phyloP scores from a whole-genome alignment of 2,113 vertebrate genomes.

The Paratilapia polleni region DNA sequence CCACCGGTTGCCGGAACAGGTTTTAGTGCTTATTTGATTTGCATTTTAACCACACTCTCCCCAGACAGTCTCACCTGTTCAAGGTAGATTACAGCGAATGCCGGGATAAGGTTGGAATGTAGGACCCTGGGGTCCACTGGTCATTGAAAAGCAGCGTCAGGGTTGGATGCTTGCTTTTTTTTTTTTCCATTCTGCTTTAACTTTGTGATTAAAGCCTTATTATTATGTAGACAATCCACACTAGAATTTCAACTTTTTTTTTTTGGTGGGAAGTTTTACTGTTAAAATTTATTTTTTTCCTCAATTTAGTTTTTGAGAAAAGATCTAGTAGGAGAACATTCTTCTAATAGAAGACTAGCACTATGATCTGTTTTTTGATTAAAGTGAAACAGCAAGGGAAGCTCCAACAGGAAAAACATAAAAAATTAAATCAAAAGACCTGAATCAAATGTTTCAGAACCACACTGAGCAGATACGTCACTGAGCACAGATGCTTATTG shows the following conservation, averaged over 20 bases:
- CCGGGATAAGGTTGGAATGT: conserved; percentile 23
- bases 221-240: conserved; percentile 1
- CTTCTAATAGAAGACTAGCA: background rate
- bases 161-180: background rate
- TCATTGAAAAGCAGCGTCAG: conserved; percentile 7
- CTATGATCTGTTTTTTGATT: conserved; percentile 37
- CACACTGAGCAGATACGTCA: conserved; percentile 30
- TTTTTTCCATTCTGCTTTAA: conserved; percentile 9
- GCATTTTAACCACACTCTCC: conserved; percentile 47
- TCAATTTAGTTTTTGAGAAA: conserved; percentile 13
- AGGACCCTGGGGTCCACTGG: conserved; percentile 36
- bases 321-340: conserved; percentile 24
- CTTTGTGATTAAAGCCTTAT: conserved; percentile 36
- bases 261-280: background rate
- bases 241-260: background rate
- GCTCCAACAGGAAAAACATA: conserved; percentile 15
- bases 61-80: conserved; percentile 60
- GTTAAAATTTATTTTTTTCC: conserved; percentile 3
- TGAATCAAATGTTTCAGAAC: conserved; percentile 43
- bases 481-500: conserved; percentile 30
- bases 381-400: conserved; percentile 24
- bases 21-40: conserved; percentile 68
- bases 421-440: conserved; percentile 32
- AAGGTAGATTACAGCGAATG: conserved; percentile 59
- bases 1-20: conserved; percentile 46